Base-by-base conservation (phyloP, 1,140 invertebrate genomes). In the Trichonephila clavipes region DNA sequence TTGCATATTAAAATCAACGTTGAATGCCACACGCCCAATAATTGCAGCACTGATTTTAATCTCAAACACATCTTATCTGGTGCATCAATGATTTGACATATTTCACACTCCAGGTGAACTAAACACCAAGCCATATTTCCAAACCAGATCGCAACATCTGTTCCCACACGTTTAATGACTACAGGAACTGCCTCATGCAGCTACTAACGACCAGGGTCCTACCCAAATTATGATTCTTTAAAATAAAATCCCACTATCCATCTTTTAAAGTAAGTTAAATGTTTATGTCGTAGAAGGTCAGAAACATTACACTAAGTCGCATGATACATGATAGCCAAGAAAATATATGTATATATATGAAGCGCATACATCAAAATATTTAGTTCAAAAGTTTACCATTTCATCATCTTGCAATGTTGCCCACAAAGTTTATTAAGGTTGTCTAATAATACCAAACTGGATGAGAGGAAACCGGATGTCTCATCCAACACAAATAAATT, bases 201-300 rank as follows among this genome's bases (percentile, higher is more conserved):
- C 72, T 77, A 28, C 34, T 6, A 34, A 14, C 34, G 69, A 77
- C 72, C 34, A 19, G 72, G 72, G 72, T 5, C 12, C 18, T 34
- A 8, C 51, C 18, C 94, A 90, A 95, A 94, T 93, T 51, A 51
- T 51, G 7, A 51, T 51, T 51, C 10, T 51, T 51, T 51, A 51
- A 51, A 51, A 51, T 10, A 51, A 51, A 51, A 51, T 10, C 51
- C 10, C 51, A 51, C 5, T 10, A 51, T 51, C 51, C 0, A 51
- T 51, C 1, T 51, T 51, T 12, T 12, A 51, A 51, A 51, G 51
- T 51, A 51, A 51, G 51, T 3, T 1, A 3, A 40, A 2, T 51
- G 51, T 51, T 7, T 10, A 51, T 10, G 51, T 10, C 7, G 10
- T 51, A 0, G 10, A 51, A 51, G 10, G 51, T 7, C 51, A 51